These are phyloP conservation scores for Salvelinus namaycush DNA, from an alignment of 2,113 vertebrate species.

Conservation along the genomic window DNA sequence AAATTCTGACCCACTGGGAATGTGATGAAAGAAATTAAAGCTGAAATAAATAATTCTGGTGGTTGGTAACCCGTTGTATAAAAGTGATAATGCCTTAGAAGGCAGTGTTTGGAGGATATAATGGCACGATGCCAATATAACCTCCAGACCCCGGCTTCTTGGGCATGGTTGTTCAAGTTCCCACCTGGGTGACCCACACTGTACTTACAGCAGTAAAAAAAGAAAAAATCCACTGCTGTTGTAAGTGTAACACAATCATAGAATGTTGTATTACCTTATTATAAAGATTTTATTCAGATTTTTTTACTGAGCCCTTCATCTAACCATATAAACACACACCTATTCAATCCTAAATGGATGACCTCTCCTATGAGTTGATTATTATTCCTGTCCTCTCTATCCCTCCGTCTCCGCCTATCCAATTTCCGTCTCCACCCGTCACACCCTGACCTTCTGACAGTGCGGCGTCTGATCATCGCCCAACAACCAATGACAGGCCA, in stretches of 20 bases:
- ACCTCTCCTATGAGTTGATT: slow-evolving; percentile 10
- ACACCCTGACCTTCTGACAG: slow-evolving; percentile 24
- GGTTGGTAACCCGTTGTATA: neutral
- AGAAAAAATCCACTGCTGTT: neutral
- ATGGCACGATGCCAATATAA: too few species aligned
- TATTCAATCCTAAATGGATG: neutral
- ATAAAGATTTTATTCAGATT: neutral
- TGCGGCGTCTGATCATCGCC: neutral
- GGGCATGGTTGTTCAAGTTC: too few species aligned
- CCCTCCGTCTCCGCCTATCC: neutral
- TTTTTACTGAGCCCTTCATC: neutral
- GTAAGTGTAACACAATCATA: neutral
- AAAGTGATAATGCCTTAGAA: too few species aligned
- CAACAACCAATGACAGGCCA: slow-evolving; percentile 1
- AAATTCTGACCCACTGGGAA: too few species aligned
- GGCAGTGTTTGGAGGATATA: too few species aligned
- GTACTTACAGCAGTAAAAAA: neutral
- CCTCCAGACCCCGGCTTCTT: too few species aligned
- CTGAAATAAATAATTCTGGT: too few species aligned
- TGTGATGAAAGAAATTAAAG: too few species aligned
- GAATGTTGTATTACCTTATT: neutral
- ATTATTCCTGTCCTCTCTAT: slow-evolving; percentile 17
- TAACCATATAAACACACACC: too few species aligned
- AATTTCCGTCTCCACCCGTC: slow-evolving; percentile 2
- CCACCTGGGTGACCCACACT: neutral